A percentile compares a stretch with the other conserved stretches of the same genome.
These are phyloP conservation scores for Baccha elongata DNA, from an alignment of 2,888 invertebrate species.

Conservation along the genomic window DNA sequence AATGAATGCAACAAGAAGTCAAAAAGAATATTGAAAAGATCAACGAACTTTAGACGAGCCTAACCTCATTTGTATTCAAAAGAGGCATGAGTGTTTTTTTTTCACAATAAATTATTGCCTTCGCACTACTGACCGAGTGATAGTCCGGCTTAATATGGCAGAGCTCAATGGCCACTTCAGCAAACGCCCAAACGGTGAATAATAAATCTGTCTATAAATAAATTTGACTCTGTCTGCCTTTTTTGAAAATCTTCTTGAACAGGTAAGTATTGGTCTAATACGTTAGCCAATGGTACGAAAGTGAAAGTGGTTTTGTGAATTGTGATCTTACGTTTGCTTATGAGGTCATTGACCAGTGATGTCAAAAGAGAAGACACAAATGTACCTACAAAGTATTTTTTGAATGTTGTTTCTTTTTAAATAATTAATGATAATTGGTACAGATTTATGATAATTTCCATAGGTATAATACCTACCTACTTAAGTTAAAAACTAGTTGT, in stretches of 20 bases:
- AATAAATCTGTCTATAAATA: slow-evolving; percentile 22
- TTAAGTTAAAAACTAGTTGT: too few species aligned
- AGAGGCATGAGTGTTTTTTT: not conserved
- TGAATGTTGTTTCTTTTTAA: too few species aligned
- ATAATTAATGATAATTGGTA: too few species aligned
- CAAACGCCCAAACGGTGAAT: slow-evolving; percentile 4
- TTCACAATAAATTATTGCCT: slow-evolving; percentile 19
- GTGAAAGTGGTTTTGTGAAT: slow-evolving; percentile 37
- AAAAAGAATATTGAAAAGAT: slow-evolving; percentile 35
- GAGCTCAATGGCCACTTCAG: slow-evolving; percentile 6
- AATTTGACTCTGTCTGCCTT: not conserved
- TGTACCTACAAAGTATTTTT: too few species aligned
- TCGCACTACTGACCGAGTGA: slow-evolving; percentile 51
- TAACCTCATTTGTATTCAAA: slow-evolving; percentile 7
- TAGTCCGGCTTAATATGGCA: slow-evolving; percentile 13
- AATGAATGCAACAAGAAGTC: not conserved
- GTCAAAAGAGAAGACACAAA: too few species aligned
- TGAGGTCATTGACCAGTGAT: slow-evolving; percentile 27
- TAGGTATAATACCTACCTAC: too few species aligned
- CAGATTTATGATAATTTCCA: too few species aligned
- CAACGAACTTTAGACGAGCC: slow-evolving; percentile 31
- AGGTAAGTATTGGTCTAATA: too few species aligned
- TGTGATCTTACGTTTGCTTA: not conserved
- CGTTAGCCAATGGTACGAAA: slow-evolving; percentile 17
- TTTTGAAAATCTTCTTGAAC: slow-evolving; percentile 20